These are phyloP conservation scores for Antrozous pallidus DNA, from an alignment of 2,797 vertebrate genomes.

Conservation along the genomic window DNA sequence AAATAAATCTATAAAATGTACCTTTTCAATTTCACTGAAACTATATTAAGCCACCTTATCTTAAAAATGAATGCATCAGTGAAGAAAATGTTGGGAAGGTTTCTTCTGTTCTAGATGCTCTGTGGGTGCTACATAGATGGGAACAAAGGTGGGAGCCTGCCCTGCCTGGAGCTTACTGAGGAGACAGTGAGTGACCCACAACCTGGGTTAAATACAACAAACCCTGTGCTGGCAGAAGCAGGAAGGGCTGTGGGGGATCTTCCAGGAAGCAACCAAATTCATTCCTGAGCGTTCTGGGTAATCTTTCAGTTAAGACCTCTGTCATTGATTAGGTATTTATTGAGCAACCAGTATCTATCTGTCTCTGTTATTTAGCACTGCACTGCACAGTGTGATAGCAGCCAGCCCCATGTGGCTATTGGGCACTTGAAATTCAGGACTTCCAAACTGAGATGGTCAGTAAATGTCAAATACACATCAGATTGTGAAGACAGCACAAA, in stretches of 20 bases:
- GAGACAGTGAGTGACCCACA: background rate
- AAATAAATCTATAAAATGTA: background rate
- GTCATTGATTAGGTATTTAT: background rate
- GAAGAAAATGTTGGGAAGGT: background rate
- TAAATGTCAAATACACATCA: background rate
- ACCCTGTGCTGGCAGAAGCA: background rate
- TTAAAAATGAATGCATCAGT: background rate
- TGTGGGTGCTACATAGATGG: background rate
- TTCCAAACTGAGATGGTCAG: background rate
- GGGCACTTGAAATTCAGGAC: background rate
- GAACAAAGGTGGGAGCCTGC: background rate
- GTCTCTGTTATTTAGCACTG: background rate
- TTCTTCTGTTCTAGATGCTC: background rate
- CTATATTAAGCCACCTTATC: background rate
- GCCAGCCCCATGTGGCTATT: background rate
- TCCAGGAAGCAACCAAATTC: background rate
- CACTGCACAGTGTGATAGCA: background rate
- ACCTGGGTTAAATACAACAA: no score
- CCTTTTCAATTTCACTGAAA: background rate
- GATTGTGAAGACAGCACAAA: background rate
- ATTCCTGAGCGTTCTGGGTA: background rate
- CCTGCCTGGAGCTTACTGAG: background rate
- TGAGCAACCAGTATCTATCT: background rate
- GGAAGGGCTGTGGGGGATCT: accelerated
- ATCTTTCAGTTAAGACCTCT: background rate